Conservation (phyloP, 2,888 invertebrate species). For the Andrena bicolor region DNA sequence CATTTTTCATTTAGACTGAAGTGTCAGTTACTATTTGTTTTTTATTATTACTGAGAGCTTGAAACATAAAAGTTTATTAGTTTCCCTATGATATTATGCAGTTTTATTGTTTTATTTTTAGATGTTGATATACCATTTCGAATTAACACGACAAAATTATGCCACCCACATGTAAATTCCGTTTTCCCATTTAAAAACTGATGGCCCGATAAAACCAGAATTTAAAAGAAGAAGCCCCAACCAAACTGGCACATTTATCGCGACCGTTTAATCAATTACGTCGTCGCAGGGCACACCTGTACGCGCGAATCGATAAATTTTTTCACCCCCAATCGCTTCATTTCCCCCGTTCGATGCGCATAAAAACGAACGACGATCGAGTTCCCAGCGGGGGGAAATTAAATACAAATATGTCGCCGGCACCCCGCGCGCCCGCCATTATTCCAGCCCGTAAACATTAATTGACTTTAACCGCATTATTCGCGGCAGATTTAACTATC, state of each 20-base stretch:
- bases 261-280: neutral
- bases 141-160: too few species aligned
- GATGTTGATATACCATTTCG: too few species aligned
- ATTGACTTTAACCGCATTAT: slow-evolving; percentile 26
- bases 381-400: neutral
- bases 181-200: too few species aligned
- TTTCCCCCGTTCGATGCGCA: neutral
- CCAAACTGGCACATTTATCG: neutral
- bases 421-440: neutral
- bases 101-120: too few species aligned
- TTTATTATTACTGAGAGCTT: too few species aligned
- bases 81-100: too few species aligned
- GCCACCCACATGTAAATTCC: too few species aligned
- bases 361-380: slow-evolving; percentile 5
- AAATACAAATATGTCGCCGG: slow-evolving; percentile 15
- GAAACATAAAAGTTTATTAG: too few species aligned
- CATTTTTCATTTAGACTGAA: too few species aligned
- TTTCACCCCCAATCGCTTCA: neutral
- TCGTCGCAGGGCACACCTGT: neutral
- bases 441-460: slow-evolving; percentile 10
- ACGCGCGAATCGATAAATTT: neutral
- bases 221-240: neutral
- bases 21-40: too few species aligned
- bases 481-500: slow-evolving; percentile 18
- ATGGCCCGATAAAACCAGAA: neutral